A percentile compares a stretch with the other conserved stretches of the same genome.
phyloP scores from a whole-genome alignment of 2,113 vertebrate genomes.

The Balaenoptera acutorostrata region DNA sequence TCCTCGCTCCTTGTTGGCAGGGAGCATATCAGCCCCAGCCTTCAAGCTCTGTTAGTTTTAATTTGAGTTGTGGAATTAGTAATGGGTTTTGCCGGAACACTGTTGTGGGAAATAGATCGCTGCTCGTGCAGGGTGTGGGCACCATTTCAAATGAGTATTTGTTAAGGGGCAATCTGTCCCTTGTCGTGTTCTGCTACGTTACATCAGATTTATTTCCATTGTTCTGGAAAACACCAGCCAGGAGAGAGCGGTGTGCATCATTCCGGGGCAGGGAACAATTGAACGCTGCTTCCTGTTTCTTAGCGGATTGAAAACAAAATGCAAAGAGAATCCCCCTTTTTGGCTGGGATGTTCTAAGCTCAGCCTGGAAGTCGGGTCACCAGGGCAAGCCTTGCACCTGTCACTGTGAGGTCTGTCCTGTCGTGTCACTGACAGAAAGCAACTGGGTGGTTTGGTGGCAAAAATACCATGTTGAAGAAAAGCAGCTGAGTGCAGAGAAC shows the following conservation, averaged over 20 bases:
- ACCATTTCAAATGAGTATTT: slow-evolving; percentile 84
- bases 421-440: neutral
- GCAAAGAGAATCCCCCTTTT: neutral
- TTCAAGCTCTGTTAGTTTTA: slow-evolving; percentile 88
- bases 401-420: neutral
- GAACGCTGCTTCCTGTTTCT: slow-evolving; percentile 31
- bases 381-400: neutral
- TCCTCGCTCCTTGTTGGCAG: slow-evolving; percentile 78
- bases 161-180: slow-evolving; percentile 81
- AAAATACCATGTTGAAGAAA: neutral
- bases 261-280: slow-evolving; percentile 7
- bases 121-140: slow-evolving; percentile 75
- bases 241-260: slow-evolving; percentile 64
- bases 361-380: neutral
- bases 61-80: slow-evolving; percentile 86
- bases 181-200: slow-evolving; percentile 83
- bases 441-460: neutral
- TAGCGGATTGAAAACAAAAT: neutral
- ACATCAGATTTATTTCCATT: slow-evolving; percentile 84
- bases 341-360: neutral
- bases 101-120: slow-evolving; percentile 83
- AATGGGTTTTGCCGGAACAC: slow-evolving; percentile 84
- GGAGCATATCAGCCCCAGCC: slow-evolving; percentile 76
- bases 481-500: neutral
- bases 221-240: slow-evolving; percentile 77